phyloP scores from a whole-genome alignment of 2,113 vertebrate species.

The Corynorhinus townsendii region DNA sequence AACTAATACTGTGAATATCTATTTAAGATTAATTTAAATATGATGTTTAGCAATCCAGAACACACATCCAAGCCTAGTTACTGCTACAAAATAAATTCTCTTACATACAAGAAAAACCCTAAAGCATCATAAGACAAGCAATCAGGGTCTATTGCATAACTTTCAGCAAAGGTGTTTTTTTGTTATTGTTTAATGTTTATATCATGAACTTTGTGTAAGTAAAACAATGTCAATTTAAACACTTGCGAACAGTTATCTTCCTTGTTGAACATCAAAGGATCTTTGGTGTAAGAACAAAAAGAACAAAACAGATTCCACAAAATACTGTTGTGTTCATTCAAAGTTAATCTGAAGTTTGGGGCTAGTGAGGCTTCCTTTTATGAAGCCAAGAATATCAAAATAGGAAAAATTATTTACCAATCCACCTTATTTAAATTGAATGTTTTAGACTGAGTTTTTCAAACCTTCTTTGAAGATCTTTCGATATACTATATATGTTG shows the following conservation, averaged over 20 bases:
- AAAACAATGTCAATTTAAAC: not conserved
- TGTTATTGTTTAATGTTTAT: not conserved
- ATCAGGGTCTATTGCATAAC: not conserved
- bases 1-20: not conserved
- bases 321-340: not conserved
- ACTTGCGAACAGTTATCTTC: not conserved
- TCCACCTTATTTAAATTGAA: not conserved
- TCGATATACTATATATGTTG: not conserved
- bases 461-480: not conserved
- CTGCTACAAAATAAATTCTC: not conserved
- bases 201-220: not conserved
- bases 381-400: not conserved
- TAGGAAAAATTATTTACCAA: not conserved
- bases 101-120: not conserved
- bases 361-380: not conserved
- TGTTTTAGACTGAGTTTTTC: not conserved
- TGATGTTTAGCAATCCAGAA: not conserved
- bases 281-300: not conserved
- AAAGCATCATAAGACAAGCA: not conserved
- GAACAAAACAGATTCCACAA: not conserved
- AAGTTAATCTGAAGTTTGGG: not conserved
- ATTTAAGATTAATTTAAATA: not conserved
- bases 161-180: not conserved
- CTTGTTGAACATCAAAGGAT: slow-evolving; percentile 6
- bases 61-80: not conserved